phyloP scores from a whole-genome alignment of 1,140 invertebrate genomes.

The Aphaenogaster floridana region DNA sequence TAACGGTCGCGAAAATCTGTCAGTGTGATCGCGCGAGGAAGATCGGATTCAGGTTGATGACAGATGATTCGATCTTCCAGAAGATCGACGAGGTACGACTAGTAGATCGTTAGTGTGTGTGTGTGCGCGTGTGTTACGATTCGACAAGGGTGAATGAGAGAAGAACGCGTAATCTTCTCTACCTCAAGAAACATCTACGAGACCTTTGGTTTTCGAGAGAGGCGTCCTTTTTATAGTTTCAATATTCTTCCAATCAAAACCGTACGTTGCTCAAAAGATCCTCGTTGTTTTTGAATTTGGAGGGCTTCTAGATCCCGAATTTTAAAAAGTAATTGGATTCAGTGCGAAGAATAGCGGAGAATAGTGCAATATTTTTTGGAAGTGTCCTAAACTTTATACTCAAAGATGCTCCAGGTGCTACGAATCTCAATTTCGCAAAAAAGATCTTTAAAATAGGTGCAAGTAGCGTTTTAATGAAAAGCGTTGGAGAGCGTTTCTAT shows the following conservation, averaged over 20 bases:
- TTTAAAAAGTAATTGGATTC: neutral
- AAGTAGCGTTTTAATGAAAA: constrained; percentile 20
- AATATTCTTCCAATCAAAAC: constrained; percentile 60
- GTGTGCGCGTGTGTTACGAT: constrained; percentile 37
- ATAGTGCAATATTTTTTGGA: constrained; percentile 48
- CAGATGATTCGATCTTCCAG: neutral
- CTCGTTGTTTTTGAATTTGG: constrained; percentile 20
- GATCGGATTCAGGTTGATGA: neutral
- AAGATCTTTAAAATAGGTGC: neutral
- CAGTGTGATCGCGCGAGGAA: neutral
- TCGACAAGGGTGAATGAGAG: constrained; percentile 19
- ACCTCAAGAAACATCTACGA: constrained; percentile 27
- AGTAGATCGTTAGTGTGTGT: constrained; percentile 35
- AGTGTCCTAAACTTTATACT: constrained; percentile 26
- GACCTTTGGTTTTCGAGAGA: neutral
- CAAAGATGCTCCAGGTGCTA: neutral
- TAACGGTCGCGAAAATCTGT: neutral
- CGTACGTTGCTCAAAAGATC: constrained; percentile 52
- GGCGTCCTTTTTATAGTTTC: constrained; percentile 46
- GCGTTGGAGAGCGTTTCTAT: neutral
- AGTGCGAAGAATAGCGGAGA: constrained; percentile 7
- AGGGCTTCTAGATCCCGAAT: constrained; percentile 24
- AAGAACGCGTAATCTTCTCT: constrained; percentile 19
- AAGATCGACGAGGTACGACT: neutral
- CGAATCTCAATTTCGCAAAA: constrained; percentile 12